Conservation (phyloP, 2,113 vertebrate genomes). For the Heterotilapia buettikoferi region DNA sequence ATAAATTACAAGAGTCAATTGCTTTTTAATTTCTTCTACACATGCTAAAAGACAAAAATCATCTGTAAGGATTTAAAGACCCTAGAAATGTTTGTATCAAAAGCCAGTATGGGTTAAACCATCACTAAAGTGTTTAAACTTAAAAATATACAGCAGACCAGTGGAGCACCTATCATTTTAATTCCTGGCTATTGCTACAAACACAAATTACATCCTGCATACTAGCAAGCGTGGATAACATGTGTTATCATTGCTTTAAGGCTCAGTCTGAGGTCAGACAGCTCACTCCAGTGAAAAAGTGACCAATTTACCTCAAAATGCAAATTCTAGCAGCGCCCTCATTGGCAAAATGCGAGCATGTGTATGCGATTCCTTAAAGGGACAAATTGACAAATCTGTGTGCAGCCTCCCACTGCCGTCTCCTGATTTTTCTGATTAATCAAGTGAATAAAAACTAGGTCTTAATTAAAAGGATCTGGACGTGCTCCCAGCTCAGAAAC, state of each 20-base stretch:
- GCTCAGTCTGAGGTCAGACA: slow-evolving; percentile 64
- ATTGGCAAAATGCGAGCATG: slow-evolving; percentile 56
- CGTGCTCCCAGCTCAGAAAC: slow-evolving; percentile 58
- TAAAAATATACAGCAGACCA: not conserved
- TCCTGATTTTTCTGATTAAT: slow-evolving; percentile 74
- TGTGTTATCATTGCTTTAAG: slow-evolving; percentile 26
- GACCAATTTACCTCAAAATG: slow-evolving; percentile 72
- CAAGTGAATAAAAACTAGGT: slow-evolving; percentile 69
- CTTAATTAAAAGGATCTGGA: slow-evolving; percentile 73
- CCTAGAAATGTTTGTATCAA: not conserved
- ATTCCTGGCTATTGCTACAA: not conserved
- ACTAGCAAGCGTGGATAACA: not conserved
- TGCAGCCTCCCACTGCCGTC: slow-evolving; percentile 63
- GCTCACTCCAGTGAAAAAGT: slow-evolving; percentile 68
- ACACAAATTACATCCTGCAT: not conserved
- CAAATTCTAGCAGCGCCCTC: slow-evolving; percentile 57
- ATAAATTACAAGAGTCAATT: not conserved
- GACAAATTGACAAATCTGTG: slow-evolving; percentile 72
- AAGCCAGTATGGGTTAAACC: not conserved
- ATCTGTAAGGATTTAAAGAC: not conserved
- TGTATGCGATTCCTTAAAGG: slow-evolving; percentile 54
- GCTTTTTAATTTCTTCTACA: not conserved
- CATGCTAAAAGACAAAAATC: not conserved
- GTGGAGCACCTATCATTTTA: not conserved
- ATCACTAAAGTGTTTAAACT: not conserved